Base-by-base conservation (phyloP, 2,888 invertebrate species). In the Scaptomyza tumidula region DNA sequence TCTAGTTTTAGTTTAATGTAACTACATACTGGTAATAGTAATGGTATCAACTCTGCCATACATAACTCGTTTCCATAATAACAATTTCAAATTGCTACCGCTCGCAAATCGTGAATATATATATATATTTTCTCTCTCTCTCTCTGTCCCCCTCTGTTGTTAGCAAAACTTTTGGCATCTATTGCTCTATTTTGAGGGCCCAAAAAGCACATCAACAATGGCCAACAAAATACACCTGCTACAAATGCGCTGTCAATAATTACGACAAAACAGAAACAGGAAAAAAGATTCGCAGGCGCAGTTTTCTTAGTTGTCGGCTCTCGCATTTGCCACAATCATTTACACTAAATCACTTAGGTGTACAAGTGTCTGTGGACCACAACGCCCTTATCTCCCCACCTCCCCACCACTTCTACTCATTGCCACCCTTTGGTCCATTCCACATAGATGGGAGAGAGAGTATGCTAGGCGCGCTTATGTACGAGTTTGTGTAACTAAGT, bases 271-370 rank as follows among this genome's bases (percentile, higher is more conserved):
- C 3, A 24, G 5, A 24, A 24, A 24, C 24, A 24, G 24, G 5
- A 24, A 24, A 62, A n/a, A 37, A n/a, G 6, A 33, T 66, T 50
- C 19, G 29, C 5, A 37, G 58, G 29, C 56, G 50, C 70, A 54
- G 58, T 10, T 35, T 33, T 57, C 43, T 41, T 16, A 39, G 33
- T 19, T 57, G 50, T 50, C 61, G 57, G 46, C 60, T 58, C 52
- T 62, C 66, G 66, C 66, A 75, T 74, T 79, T 80, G 89, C 87
- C 89, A 76, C 89, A 85, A 85, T 87, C 89, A 89, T 85, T 85
- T 85, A 85, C 85, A 85, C 85, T 85, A 85, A 85, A 88, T 85
- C 85, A 85, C 89, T 85, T 89, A 89, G 78, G 82, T 85, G 85
- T 72, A 86, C 88, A 83, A 86, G 83, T 83, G 88, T 74, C 74